Conservation (phyloP, 1,140 invertebrate species). For the Dinothrombium tinctorium region DNA sequence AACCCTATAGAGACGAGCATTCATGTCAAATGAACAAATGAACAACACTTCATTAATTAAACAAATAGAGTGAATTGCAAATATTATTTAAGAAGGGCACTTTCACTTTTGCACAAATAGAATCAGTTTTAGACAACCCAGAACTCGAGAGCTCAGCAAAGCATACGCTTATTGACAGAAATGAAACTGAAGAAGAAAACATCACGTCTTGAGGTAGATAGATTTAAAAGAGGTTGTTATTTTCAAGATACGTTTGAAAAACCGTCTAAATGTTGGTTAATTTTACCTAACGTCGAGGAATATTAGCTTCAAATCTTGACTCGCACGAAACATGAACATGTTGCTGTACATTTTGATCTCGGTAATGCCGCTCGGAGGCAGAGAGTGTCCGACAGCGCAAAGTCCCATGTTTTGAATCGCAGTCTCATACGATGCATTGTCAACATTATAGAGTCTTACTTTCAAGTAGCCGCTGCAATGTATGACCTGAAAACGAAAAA, state of each 20-base stretch:
- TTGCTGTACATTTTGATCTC: constrained; percentile 89
- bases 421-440: constrained; percentile 19
- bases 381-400: constrained; percentile 79
- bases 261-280: neutral
- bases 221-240: neutral
- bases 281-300: constrained; percentile 75
- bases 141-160: no score
- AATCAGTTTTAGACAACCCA: no score
- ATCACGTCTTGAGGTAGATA: no score
- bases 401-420: constrained; percentile 61
- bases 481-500: constrained; percentile 45
- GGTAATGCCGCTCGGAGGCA: constrained; percentile 78
- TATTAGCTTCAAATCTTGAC: constrained; percentile 73
- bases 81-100: no score
- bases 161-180: no score
- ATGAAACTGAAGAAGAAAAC: no score
- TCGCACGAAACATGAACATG: constrained; percentile 90
- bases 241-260: neutral
- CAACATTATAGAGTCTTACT: constrained; percentile 17
- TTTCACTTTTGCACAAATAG: no score
- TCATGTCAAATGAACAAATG: neutral
- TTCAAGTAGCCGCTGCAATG: constrained; percentile 91
- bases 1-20: constrained; percentile 39
- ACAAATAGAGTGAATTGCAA: no score
- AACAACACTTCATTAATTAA: neutral